A percentile compares a stretch with the other conserved stretches of the same genome.
Conservation (phyloP, 2,888 invertebrate genomes). For the Anarsia innoxiella region DNA sequence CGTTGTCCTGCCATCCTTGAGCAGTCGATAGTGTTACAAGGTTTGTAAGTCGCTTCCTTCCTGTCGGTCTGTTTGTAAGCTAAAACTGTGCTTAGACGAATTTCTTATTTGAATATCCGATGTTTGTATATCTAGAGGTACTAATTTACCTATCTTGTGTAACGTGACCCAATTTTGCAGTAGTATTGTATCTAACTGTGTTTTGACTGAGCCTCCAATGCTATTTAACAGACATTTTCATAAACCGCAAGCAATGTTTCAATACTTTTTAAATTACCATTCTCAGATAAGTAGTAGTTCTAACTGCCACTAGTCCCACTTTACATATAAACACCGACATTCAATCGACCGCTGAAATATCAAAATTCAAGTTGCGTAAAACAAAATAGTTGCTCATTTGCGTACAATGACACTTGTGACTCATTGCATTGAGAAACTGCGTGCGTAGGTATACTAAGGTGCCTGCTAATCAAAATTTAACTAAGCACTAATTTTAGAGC, state of each 20-base stretch:
- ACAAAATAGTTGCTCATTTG: constrained; percentile 28
- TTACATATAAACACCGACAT: background rate
- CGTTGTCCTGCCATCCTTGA: constrained; percentile 4
- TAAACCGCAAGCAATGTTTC: too few relatives aligned
- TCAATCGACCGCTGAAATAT: background rate
- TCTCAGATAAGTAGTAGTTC: too few relatives aligned
- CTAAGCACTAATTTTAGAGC: background rate
- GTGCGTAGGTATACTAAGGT: constrained; percentile 12
- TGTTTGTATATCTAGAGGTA: too few relatives aligned
- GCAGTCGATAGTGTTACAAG: constrained; percentile 7
- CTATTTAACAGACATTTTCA: too few relatives aligned
- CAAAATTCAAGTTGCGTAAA: constrained; percentile 13
- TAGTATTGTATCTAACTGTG: too few relatives aligned
- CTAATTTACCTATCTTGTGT: too few relatives aligned
- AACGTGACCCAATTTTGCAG: too few relatives aligned
- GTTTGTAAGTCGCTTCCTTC: constrained; percentile 5
- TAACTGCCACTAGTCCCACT: too few relatives aligned
- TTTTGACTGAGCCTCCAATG: too few relatives aligned
- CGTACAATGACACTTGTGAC: constrained; percentile 39
- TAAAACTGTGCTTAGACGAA: background rate
- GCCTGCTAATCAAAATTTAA: constrained; percentile 19
- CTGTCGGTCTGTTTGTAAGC: background rate
- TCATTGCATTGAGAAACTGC: constrained; percentile 20
- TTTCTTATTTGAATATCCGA: too few relatives aligned
- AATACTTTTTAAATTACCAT: too few relatives aligned